Percentiles rank a stretch among this genome's conserved stretches.
phyloP scores from a whole-genome alignment of 1,140 invertebrate species.

The Saxidomus purpurata region DNA sequence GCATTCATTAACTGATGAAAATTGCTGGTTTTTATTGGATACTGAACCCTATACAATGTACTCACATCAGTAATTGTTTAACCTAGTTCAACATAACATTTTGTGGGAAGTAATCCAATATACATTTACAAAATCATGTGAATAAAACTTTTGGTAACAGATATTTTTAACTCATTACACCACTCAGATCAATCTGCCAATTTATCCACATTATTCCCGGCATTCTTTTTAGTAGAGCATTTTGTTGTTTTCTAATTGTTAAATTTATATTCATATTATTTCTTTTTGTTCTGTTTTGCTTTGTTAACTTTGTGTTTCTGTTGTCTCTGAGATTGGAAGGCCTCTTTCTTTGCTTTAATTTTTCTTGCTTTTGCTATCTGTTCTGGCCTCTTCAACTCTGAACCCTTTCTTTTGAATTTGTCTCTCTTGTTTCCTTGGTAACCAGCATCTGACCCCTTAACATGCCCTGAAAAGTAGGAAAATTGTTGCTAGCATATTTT shows the following conservation, averaged over 20 bases:
- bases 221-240: background rate
- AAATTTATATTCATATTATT: background rate
- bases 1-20: too few relatives aligned
- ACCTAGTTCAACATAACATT: too few relatives aligned
- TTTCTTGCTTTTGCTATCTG: slow-evolving; percentile 91
- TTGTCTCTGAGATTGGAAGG: slow-evolving; percentile 85
- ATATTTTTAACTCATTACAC: too few relatives aligned
- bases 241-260: background rate
- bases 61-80: too few relatives aligned
- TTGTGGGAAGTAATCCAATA: too few relatives aligned
- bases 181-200: too few relatives aligned
- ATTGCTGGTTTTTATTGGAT: too few relatives aligned
- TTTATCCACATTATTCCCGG: too few relatives aligned
- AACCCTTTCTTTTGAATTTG: slow-evolving; percentile 71
- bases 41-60: too few relatives aligned
- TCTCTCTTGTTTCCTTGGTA: slow-evolving; percentile 77
- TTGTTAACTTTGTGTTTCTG: slow-evolving; percentile 74
- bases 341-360: slow-evolving; percentile 87
- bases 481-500: background rate
- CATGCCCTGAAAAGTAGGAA: slow-evolving; percentile 79
- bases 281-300: slow-evolving; percentile 58
- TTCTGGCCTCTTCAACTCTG: slow-evolving; percentile 89
- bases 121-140: too few relatives aligned
- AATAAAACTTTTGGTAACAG: too few relatives aligned
- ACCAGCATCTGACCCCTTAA: slow-evolving; percentile 82